A percentile compares a stretch with the other conserved stretches of the same genome.
Conservation (phyloP, 2,113 vertebrate genomes). For the Dromiciops gliroides region DNA sequence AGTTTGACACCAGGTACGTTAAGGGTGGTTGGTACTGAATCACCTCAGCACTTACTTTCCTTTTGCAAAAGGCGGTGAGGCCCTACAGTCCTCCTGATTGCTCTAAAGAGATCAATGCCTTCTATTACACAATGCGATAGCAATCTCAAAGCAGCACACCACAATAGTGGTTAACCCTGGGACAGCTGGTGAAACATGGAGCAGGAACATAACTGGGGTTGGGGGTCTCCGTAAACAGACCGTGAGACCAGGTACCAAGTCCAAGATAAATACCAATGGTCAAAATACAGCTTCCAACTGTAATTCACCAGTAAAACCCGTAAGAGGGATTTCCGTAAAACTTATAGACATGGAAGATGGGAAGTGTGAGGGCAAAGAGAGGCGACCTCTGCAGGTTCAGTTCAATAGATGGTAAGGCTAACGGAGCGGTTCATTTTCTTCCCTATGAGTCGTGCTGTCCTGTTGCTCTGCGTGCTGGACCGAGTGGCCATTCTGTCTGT, state of each 20-base stretch:
- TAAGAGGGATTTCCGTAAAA: conserved; percentile 78
- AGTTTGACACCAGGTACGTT: conserved; percentile 86
- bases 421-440: conserved; percentile 98
- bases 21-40: conserved; percentile 78
- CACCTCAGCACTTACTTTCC: conserved; percentile 73
- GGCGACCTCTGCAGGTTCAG: conserved; percentile 74
- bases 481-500: conserved; percentile 93
- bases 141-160: conserved; percentile 85
- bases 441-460: conserved; percentile 92
- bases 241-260: conserved; percentile 68
- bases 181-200: conserved; percentile 76
- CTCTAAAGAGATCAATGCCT: conserved; percentile 74
- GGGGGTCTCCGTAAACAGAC: conserved; percentile 68
- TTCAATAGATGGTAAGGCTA: conserved; percentile 97
- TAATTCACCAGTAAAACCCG: conserved; percentile 69
- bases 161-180: conserved; percentile 85
- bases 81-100: conserved; percentile 71
- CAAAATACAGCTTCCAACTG: conserved; percentile 76
- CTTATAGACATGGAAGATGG: conserved; percentile 66
- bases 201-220: conserved; percentile 71
- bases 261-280: conserved; percentile 67
- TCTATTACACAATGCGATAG: conserved; percentile 75
- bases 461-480: conserved; percentile 91
- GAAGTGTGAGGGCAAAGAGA: conserved; percentile 76
- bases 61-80: conserved; percentile 76